phyloP scores from a whole-genome alignment of 2,888 invertebrate genomes.

The Ischnura elegans region DNA sequence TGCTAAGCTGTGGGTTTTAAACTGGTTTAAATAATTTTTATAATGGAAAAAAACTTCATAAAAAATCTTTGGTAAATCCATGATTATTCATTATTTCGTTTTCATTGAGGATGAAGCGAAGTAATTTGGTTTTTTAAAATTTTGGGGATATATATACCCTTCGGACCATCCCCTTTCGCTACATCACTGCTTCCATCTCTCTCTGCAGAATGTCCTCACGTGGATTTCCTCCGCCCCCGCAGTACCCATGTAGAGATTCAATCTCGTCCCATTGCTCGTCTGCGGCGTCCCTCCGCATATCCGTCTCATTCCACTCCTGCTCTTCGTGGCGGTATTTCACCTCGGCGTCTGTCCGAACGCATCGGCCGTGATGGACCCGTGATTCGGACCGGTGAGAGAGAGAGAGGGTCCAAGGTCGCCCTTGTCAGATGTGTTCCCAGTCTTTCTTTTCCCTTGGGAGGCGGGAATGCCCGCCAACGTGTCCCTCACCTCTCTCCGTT shows the following conservation, averaged over 20 bases:
- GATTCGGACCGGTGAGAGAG: neutral
- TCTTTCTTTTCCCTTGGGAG: neutral
- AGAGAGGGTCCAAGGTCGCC: neutral
- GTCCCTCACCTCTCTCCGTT: too few relatives aligned
- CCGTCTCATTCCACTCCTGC: neutral
- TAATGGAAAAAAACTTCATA: too few relatives aligned
- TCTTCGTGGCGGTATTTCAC: neutral
- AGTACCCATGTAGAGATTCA: neutral
- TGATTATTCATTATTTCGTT: too few relatives aligned
- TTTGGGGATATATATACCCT: too few relatives aligned
- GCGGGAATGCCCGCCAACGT: too few relatives aligned
- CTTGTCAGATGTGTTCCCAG: too few relatives aligned
- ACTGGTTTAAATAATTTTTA: too few relatives aligned
- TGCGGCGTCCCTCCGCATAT: neutral
- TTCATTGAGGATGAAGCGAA: too few relatives aligned
- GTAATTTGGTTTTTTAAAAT: too few relatives aligned
- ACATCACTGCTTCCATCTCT: neutral
- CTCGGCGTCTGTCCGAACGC: neutral
- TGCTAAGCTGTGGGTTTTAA: too few relatives aligned
- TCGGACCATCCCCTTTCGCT: neutral
- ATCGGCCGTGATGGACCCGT: neutral
- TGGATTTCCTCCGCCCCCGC: neutral
- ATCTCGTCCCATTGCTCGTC: neutral
- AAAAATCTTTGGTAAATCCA: too few relatives aligned
- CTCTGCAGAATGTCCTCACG: neutral